Evolutionary conservation across 1,140 invertebrate genomes (phyloP).

Genomic region (Drosophila ironensis): DNA sequence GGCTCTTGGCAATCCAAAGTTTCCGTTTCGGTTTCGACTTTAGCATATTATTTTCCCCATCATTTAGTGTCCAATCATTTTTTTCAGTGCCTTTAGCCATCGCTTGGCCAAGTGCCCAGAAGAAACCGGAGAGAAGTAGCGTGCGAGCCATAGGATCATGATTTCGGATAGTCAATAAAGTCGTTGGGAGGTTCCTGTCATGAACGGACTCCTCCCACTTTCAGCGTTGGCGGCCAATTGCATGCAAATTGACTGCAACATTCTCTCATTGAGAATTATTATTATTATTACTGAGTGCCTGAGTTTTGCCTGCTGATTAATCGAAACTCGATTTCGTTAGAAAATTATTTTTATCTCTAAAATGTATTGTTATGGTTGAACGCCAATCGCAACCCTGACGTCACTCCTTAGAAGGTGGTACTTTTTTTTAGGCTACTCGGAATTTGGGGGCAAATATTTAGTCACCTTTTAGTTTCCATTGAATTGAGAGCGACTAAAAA

Average conservation of each 20-base stretch:
- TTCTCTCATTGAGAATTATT: conserved; percentile 33
- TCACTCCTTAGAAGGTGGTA: neutral
- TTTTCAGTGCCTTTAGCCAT: neutral
- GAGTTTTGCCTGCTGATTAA: conserved; percentile 16
- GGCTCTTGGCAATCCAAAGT: too few relatives aligned
- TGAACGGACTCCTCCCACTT: conserved; percentile 36
- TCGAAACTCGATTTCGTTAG: conserved; percentile 17
- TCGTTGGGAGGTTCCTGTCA: conserved; percentile 39
- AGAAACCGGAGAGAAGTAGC: neutral
- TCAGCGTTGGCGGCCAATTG: conserved; percentile 34
- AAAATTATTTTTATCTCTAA: conserved; percentile 34
- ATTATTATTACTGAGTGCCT: conserved; percentile 8
- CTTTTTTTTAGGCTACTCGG: neutral
- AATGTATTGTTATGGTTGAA: conserved; percentile 18
- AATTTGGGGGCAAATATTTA: conserved; percentile 1
- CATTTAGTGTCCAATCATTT: neutral
- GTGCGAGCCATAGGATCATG: conserved; percentile 4
- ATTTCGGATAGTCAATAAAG: conserved; percentile 22
- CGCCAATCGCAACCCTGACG: conserved; percentile 19
- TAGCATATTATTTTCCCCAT: too few relatives aligned
- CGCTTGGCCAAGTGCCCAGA: conserved; percentile 25
- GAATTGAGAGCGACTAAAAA: too few relatives aligned
- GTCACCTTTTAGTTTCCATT: too few relatives aligned
- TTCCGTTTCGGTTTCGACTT: too few relatives aligned
- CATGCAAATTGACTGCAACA: conserved; percentile 42